phyloP scores from a whole-genome alignment of 2,888 invertebrate genomes.

The Drosophila subsilvestris region DNA sequence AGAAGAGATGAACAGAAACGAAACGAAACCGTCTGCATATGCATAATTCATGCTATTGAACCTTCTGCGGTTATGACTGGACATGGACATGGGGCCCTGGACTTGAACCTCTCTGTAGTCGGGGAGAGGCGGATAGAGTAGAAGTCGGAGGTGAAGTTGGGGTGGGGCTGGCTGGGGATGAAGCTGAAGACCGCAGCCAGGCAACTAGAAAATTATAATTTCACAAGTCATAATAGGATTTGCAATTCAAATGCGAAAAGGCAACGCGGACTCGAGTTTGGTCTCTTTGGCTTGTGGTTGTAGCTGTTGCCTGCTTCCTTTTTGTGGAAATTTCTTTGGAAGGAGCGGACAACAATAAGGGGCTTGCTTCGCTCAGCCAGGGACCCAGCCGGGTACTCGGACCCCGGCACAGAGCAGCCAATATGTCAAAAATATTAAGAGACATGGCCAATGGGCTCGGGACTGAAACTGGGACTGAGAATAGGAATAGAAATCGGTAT shows the following conservation, averaged over 20 bases:
- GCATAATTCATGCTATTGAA: conserved; percentile 83
- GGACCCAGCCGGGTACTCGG: conserved; percentile 6
- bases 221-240: conserved; percentile 81
- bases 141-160: conserved; percentile 47
- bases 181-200: conserved; percentile 55
- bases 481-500: conserved; percentile 14
- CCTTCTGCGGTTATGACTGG: conserved; percentile 67
- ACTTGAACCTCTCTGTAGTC: conserved; percentile 32
- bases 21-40: conserved; percentile 77
- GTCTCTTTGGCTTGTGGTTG: conserved; percentile 20
- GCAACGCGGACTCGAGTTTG: conserved; percentile 43
- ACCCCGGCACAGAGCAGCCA: conserved; percentile 59
- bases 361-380: conserved; percentile 43
- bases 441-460: conserved; percentile 63
- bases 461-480: conserved; percentile 24
- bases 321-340: conserved; percentile 70
- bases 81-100: conserved; percentile 61
- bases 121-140: not conserved
- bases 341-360: conserved; percentile 77
- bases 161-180: conserved; percentile 13
- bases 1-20: conserved; percentile 43
- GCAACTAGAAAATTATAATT: conserved; percentile 81
- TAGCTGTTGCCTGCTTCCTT: conserved; percentile 37
- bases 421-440: conserved; percentile 83
- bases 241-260: conserved; percentile 78